A percentile compares a stretch with the other conserved stretches of the same genome.
Evolutionary conservation across 2,113 vertebrate species (phyloP).

Genomic region (Alethe diademata): DNA sequence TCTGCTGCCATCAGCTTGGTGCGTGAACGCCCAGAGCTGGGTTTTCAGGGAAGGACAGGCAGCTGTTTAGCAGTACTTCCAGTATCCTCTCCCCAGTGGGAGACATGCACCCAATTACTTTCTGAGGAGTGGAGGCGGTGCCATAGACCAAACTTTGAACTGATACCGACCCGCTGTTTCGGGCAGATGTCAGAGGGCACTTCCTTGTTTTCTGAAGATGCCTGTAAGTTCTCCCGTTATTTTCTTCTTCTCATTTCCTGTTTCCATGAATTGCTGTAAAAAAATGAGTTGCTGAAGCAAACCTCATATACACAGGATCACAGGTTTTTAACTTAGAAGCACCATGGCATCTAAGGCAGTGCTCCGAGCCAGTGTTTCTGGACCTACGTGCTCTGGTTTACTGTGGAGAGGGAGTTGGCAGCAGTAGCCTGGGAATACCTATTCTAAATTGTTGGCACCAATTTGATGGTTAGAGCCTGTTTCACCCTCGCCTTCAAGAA

Average conservation of each 20-base stretch:
- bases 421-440: not conserved
- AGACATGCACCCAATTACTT: not conserved
- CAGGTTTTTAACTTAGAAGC: not conserved
- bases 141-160: not conserved
- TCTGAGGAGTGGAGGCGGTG: fast-evolving
- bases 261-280: not conserved
- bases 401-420: not conserved
- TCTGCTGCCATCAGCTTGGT: not conserved
- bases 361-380: not conserved
- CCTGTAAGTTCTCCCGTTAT: not conserved
- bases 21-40: not conserved
- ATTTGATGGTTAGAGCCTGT: not conserved
- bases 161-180: fast-evolving
- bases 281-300: not conserved
- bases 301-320: not conserved
- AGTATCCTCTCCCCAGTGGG: not conserved
- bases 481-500: not conserved
- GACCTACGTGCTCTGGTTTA: not conserved
- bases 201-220: not conserved
- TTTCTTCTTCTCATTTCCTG: not conserved
- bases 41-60: not conserved
- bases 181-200: not conserved
- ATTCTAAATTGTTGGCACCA: not conserved
- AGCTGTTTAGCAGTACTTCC: not conserved
- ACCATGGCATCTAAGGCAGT: not conserved